These are phyloP conservation scores for Spermophilus dauricus DNA, from an alignment of 2,113 vertebrate species.

Conservation along the genomic window DNA sequence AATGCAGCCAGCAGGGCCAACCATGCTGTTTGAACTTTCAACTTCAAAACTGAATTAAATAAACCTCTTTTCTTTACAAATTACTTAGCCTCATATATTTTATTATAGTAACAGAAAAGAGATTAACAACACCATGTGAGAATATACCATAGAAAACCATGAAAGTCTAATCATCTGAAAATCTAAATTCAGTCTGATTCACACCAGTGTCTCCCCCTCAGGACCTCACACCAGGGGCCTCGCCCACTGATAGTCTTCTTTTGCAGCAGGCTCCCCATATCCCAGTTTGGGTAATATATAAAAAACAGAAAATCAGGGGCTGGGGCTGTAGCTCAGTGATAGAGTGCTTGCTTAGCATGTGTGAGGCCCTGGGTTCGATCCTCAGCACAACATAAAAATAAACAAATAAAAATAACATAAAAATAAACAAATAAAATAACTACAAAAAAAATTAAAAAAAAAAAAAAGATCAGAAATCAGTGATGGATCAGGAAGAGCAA, in stretches of 20 bases:
- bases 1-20: neutral
- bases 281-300: neutral
- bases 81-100: neutral
- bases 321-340: too few species aligned
- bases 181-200: neutral
- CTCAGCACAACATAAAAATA: too few species aligned
- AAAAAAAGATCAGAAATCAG: too few species aligned
- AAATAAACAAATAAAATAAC: too few species aligned
- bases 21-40: too few species aligned
- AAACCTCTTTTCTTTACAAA: neutral
- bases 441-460: too few species aligned
- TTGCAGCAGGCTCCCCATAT: neutral
- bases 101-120: neutral
- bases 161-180: slow-evolving; percentile 32
- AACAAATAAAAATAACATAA: too few species aligned
- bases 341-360: too few species aligned
- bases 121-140: neutral
- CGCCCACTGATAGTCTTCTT: neutral
- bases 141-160: neutral
- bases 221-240: neutral
- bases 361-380: too few species aligned
- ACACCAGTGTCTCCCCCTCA: neutral
- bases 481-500: neutral
- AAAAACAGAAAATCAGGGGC: neutral
- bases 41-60: neutral